Evolutionary conservation across 2,797 vertebrate genomes (phyloP).

Genomic region (Enteromius trimaculatus): DNA sequence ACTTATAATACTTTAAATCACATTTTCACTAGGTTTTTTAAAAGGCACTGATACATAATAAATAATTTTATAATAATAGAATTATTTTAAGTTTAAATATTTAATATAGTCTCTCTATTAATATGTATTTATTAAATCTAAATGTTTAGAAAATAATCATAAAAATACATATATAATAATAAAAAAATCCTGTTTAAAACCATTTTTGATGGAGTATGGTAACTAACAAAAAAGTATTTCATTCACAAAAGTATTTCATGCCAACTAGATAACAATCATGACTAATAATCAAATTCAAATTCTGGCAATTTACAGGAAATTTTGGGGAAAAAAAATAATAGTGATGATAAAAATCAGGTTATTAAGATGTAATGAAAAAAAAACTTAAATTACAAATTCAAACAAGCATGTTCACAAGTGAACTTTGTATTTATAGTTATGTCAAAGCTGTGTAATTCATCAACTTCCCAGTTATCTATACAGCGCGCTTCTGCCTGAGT

Average conservation of each 20-base stretch:
- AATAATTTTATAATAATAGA: no score
- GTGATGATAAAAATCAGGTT: not conserved
- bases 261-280: not conserved
- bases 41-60: not conserved
- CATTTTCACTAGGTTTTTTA: not conserved
- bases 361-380: not conserved
- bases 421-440: not conserved
- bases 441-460: not conserved
- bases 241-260: not conserved
- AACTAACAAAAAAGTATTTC: not conserved
- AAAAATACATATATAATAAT: no score
- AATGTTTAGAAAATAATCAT: not conserved
- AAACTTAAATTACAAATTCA: not conserved
- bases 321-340: not conserved
- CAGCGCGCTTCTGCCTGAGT: not conserved
- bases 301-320: not conserved
- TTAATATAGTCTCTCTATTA: not conserved
- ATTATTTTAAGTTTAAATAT: not conserved
- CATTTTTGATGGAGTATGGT: not conserved
- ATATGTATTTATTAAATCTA: not conserved
- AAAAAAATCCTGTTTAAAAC: not conserved
- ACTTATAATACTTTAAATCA: not conserved
- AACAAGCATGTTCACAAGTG: slow-evolving; percentile 1
- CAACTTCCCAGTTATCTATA: not conserved
- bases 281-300: not conserved